These are phyloP conservation scores for Chaetops frenatus DNA, from an alignment of 2,113 vertebrate species.

Conservation along the genomic window DNA sequence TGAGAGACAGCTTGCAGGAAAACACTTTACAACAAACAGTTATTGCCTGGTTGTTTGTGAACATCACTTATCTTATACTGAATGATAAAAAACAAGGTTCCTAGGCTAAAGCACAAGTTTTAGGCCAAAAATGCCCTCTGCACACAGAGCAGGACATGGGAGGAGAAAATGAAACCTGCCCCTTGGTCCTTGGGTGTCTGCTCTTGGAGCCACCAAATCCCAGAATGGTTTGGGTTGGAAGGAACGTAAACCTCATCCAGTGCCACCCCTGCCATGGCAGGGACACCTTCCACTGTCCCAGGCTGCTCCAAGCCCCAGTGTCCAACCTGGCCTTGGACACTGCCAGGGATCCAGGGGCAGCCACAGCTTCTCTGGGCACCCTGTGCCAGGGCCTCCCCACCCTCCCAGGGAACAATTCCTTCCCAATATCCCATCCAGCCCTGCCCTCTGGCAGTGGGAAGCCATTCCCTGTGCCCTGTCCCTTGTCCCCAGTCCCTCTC, in stretches of 20 bases:
- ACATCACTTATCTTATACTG: background rate
- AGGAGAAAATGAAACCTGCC: background rate
- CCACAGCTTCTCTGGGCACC: background rate
- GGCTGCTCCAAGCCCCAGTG: background rate
- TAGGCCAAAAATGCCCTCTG: background rate
- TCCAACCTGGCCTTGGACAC: background rate
- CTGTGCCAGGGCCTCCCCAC: background rate
- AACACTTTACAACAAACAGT: background rate
- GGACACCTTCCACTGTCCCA: background rate
- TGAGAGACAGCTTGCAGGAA: background rate
- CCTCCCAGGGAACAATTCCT: background rate
- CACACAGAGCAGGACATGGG: fast-evolving
- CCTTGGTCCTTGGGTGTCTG: background rate
- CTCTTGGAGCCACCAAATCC: background rate
- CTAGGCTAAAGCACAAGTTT: background rate
- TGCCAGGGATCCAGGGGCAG: background rate
- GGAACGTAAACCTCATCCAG: background rate
- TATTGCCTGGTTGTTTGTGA: background rate
- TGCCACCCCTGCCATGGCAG: background rate
- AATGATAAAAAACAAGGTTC: background rate
- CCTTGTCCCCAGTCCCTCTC: background rate
- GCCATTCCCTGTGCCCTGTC: background rate
- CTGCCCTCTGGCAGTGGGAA: background rate
- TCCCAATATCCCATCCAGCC: fast-evolving
- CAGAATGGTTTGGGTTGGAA: background rate